A percentile compares a stretch with the other conserved stretches of the same genome.
These are phyloP conservation scores for Apomyelois bistriatella DNA, from an alignment of 2,888 invertebrate genomes.

Conservation along the genomic window DNA sequence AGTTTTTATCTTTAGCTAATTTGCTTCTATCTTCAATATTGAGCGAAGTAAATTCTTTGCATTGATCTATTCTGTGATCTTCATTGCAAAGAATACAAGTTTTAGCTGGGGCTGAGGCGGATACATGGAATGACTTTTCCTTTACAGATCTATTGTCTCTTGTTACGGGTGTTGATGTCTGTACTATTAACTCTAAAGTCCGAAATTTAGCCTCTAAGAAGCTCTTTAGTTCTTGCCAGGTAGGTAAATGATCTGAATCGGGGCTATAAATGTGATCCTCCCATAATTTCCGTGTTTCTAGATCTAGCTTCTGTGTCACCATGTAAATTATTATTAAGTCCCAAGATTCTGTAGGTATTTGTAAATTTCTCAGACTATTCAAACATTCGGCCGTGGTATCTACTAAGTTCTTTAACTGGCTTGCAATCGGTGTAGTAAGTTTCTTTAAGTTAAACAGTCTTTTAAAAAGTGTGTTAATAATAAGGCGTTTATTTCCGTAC, in stretches of 20 bases:
- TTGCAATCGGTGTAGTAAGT: conserved; percentile 17
- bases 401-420: conserved; percentile 23
- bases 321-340: conserved; percentile 28
- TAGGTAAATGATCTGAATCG: conserved; percentile 18
- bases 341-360: conserved; percentile 22
- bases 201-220: conserved; percentile 29
- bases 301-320: conserved; percentile 26
- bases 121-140: conserved; percentile 11
- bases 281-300: conserved; percentile 24
- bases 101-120: conserved; percentile 1
- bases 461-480: conserved; percentile 22
- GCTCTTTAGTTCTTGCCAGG: conserved; percentile 17
- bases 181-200: conserved; percentile 24
- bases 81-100: conserved; percentile 21
- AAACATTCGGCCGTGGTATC: conserved; percentile 29
- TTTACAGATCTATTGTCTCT: background rate
- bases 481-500: conserved; percentile 23
- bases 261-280: conserved; percentile 20
- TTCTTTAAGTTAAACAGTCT: conserved; percentile 23
- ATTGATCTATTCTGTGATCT: conserved; percentile 24
- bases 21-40: conserved; percentile 22
- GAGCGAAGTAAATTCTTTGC: conserved; percentile 23
- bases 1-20: conserved; percentile 17
- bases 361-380: conserved; percentile 23
- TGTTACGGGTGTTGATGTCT: background rate